Conservation (phyloP, 2,888 invertebrate genomes). For the Leistus spinibarbis region DNA sequence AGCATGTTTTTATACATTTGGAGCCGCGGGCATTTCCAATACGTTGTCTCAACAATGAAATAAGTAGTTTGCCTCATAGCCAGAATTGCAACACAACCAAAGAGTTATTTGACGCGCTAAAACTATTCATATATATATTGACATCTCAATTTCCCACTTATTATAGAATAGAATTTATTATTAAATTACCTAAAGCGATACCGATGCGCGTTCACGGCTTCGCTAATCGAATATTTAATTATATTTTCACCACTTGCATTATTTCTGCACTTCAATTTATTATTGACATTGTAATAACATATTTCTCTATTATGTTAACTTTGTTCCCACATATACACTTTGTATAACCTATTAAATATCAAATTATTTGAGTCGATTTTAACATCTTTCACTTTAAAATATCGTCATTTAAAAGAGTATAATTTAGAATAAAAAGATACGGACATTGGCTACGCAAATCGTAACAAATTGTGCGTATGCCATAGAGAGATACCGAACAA, state of each 20-base stretch:
- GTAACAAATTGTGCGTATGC: slow-evolving; percentile 26
- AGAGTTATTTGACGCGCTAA: neutral
- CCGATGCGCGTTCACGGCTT: neutral
- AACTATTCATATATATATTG: neutral
- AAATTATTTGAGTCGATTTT: too few species aligned
- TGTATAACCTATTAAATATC: too few species aligned
- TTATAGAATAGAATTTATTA: neutral
- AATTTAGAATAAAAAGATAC: neutral
- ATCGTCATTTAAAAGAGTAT: neutral
- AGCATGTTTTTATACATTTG: slow-evolving; percentile 23
- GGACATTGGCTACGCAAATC: slow-evolving; percentile 15
- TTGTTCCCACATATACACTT: too few species aligned
- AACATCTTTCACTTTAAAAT: too few species aligned
- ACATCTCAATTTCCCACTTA: neutral
- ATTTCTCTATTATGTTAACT: neutral
- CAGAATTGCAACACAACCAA: neutral
- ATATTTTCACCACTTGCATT: neutral
- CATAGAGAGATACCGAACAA: slow-evolving; percentile 19
- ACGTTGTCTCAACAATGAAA: neutral
- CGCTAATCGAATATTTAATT: neutral
- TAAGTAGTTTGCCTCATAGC: neutral
- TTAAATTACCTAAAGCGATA: neutral
- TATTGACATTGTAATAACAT: neutral
- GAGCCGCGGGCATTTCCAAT: neutral
- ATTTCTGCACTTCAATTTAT: neutral